Conservation (phyloP, 2,888 invertebrate genomes). For the Ommatoiulus sabulosus region DNA sequence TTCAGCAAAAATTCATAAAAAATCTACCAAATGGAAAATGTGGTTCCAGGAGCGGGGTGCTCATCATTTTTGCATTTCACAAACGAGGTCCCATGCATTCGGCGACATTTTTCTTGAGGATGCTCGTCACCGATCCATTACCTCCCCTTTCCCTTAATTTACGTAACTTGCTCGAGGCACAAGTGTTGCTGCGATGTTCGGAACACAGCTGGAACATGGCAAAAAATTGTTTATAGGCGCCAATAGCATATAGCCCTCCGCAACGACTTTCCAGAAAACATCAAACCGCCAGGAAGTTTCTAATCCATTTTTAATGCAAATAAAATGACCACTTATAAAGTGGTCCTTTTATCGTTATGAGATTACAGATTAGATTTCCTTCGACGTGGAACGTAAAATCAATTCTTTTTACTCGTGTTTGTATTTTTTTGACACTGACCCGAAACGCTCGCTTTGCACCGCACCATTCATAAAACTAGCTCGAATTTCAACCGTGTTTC, state of each 20-base stretch:
- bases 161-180: background rate
- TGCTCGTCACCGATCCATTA: background rate
- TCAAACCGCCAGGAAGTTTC: background rate
- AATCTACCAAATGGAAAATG: background rate
- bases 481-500: background rate
- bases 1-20: background rate
- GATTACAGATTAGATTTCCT: background rate
- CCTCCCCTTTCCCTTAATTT: background rate
- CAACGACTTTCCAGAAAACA: background rate
- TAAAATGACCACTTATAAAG: conserved; percentile 35
- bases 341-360: background rate
- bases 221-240: background rate
- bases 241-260: background rate
- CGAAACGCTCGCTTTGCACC: too few relatives aligned
- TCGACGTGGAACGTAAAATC: background rate
- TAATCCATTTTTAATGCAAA: conserved; percentile 49
- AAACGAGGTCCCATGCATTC: background rate
- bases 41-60: background rate
- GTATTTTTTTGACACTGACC: too few relatives aligned
- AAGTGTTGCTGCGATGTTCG: conserved; percentile 10
- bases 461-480: background rate
- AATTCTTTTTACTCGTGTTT: background rate
- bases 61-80: conserved; percentile 24
- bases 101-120: background rate
- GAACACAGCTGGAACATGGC: background rate